A percentile compares a stretch with the other conserved stretches of the same genome.
phyloP scores from a whole-genome alignment of 2,113 vertebrate genomes.

The Melanocharis versteri region DNA sequence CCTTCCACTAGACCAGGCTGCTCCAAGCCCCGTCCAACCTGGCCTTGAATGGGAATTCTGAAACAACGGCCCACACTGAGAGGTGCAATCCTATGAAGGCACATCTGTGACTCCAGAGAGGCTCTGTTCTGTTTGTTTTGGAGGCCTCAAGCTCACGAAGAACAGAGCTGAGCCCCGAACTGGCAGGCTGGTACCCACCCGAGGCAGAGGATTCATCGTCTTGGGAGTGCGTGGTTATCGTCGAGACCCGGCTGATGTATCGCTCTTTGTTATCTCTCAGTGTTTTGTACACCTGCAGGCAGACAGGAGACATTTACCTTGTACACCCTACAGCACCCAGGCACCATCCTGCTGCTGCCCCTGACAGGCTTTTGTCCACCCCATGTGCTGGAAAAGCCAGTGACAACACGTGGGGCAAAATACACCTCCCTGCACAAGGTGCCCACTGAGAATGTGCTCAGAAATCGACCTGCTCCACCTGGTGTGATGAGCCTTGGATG shows the following conservation, averaged over 20 bases:
- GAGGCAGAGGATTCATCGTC: background rate
- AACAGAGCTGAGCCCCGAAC: background rate
- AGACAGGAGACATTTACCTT: background rate
- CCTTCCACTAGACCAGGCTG: background rate
- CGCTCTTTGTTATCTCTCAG: background rate
- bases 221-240: accelerated
- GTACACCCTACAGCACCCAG: background rate
- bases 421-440: background rate
- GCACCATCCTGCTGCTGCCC: background rate
- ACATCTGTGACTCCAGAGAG: background rate
- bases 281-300: background rate
- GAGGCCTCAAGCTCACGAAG: background rate
- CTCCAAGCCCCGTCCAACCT: background rate
- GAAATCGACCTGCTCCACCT: background rate
- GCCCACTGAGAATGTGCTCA: background rate
- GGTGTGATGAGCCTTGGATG: background rate
- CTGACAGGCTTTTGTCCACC: background rate
- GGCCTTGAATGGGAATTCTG: background rate
- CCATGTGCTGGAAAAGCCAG: background rate
- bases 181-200: background rate
- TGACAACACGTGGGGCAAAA: background rate
- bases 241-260: background rate
- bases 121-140: background rate
- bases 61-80: background rate
- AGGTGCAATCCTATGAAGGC: background rate